Evolutionary conservation across 37 sponge, comb jelly and placozoan species (phyloP).

Genomic region (Ephydatia muelleri): DNA sequence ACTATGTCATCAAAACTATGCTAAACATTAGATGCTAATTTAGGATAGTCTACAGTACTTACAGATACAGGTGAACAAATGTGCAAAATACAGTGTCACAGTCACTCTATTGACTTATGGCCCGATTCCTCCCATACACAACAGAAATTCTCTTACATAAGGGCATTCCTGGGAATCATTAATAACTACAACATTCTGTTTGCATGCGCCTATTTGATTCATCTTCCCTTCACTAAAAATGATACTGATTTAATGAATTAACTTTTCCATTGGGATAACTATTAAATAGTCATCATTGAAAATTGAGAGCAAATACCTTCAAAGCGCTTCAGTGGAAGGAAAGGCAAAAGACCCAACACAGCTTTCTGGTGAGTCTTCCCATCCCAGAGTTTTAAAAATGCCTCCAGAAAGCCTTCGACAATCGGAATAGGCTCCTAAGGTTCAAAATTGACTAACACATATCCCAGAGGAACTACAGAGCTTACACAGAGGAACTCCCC

Average conservation of each 20-base stretch:
- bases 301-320: constrained; percentile 26
- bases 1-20: too few relatives aligned
- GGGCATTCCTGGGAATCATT: background rate
- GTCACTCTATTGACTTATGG: too few relatives aligned
- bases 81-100: too few relatives aligned
- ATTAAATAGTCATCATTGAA: too few relatives aligned
- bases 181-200: background rate
- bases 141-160: background rate
- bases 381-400: constrained; percentile 41
- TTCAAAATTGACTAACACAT: background rate
- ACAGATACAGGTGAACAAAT: too few relatives aligned
- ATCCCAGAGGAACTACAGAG: background rate
- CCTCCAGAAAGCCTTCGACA: constrained; percentile 33
- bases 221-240: too few relatives aligned
- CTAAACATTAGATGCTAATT: too few relatives aligned
- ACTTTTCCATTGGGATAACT: too few relatives aligned
- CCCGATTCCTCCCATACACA: too few relatives aligned
- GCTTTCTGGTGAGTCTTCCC: constrained; percentile 25
- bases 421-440: constrained; percentile 51
- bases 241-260: too few relatives aligned
- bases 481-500: constrained; percentile 27
- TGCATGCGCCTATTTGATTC: too few relatives aligned
- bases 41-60: too few relatives aligned
- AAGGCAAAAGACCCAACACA: constrained; percentile 15
- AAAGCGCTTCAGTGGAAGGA: constrained; percentile 29